Conservation (phyloP, 2,888 invertebrate genomes). For the Chironomus tentans region DNA sequence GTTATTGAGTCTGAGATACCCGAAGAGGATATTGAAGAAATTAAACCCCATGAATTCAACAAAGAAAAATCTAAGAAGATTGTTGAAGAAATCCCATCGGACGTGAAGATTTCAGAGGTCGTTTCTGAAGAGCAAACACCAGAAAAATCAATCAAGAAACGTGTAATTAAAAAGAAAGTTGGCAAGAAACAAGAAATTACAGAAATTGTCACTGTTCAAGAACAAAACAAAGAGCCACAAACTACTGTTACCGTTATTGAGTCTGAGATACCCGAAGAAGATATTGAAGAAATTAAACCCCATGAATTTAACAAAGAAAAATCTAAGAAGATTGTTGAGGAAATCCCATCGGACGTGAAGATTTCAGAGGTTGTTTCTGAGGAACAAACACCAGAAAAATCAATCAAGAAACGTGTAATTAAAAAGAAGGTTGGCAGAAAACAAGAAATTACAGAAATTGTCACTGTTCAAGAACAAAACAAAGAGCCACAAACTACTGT, state of each 20-base stretch:
- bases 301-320: neutral
- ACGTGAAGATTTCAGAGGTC: slow-evolving; percentile 33
- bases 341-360: slow-evolving; percentile 29
- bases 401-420: slow-evolving; percentile 31
- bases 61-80: slow-evolving; percentile 26
- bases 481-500: slow-evolving; percentile 36
- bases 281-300: slow-evolving; percentile 29
- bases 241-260: slow-evolving; percentile 42
- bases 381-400: slow-evolving; percentile 34
- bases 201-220: slow-evolving; percentile 35
- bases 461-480: slow-evolving; percentile 37
- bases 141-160: slow-evolving; percentile 42
- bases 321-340: slow-evolving; percentile 27
- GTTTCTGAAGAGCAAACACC: slow-evolving; percentile 39
- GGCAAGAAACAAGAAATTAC: slow-evolving; percentile 38
- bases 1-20: slow-evolving; percentile 31
- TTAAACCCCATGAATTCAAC: slow-evolving; percentile 32
- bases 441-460: slow-evolving; percentile 34
- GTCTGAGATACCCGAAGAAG: slow-evolving; percentile 34
- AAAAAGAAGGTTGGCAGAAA: slow-evolving; percentile 34
- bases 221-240: slow-evolving; percentile 41
- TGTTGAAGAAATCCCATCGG: slow-evolving; percentile 38
- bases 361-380: slow-evolving; percentile 34
- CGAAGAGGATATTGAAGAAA: slow-evolving; percentile 29
- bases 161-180: slow-evolving; percentile 43